Conservation (phyloP, 1,140 invertebrate genomes). For the Ylistrum balloti region DNA sequence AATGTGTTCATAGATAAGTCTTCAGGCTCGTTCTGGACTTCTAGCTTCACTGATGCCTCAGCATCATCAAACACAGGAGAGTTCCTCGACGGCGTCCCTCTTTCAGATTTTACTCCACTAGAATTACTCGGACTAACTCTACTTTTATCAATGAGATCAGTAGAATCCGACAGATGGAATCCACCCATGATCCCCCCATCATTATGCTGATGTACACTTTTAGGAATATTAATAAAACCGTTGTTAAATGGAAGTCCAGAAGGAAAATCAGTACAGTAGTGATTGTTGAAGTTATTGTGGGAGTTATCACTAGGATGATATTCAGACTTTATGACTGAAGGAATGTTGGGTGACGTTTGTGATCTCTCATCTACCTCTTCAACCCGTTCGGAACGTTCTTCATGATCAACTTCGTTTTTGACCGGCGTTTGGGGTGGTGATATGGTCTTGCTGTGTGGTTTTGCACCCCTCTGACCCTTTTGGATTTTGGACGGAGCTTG, state of each 20-base stretch:
- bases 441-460: constrained; percentile 69
- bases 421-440: neutral
- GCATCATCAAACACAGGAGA: neutral
- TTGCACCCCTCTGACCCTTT: constrained; percentile 78
- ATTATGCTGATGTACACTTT: neutral
- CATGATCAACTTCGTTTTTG: neutral
- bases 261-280: neutral
- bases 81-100: neutral
- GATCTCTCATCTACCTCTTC: constrained; percentile 10
- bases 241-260: neutral
- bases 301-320: neutral
- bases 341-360: constrained; percentile 23
- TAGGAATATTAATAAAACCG: constrained; percentile 28
- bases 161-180: neutral
- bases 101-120: neutral
- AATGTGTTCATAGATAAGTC: constrained; percentile 9
- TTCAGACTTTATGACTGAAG: neutral
- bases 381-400: neutral
- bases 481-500: constrained; percentile 77
- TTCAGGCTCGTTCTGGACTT: neutral
- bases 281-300: neutral
- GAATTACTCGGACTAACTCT: constrained; percentile 29
- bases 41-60: neutral
- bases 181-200: neutral
- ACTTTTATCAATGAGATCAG: constrained; percentile 20